A percentile compares a stretch with the other conserved stretches of the same genome.
phyloP scores from a whole-genome alignment of 2,888 invertebrate species.

The Xestia rhomboidea region DNA sequence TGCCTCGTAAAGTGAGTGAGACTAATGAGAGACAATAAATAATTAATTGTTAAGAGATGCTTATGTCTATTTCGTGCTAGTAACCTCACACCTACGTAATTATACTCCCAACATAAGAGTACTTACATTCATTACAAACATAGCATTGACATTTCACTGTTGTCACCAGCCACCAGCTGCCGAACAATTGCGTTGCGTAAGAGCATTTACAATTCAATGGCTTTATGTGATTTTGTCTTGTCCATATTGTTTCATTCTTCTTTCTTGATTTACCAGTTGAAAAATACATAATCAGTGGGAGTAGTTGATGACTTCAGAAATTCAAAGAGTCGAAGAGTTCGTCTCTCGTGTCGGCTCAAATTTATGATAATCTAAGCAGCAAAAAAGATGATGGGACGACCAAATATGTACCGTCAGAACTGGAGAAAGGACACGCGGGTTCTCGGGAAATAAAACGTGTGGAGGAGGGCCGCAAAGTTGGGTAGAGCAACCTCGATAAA shows the following conservation, averaged over 20 bases:
- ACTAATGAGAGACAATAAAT: constrained; percentile 6
- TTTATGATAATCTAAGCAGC: background rate
- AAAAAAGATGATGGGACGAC: background rate
- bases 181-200: constrained; percentile 44
- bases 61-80: background rate
- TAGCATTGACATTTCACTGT: background rate
- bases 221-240: constrained; percentile 6
- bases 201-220: constrained; percentile 30
- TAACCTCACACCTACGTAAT: background rate
- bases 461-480: background rate
- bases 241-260: background rate
- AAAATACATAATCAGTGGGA: background rate
- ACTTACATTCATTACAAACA: background rate
- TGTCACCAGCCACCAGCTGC: background rate
- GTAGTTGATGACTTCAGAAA: background rate
- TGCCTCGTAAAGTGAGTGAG: constrained; percentile 10
- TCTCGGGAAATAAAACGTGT: background rate
- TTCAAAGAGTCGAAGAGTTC: background rate
- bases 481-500: background rate
- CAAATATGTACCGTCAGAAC: background rate
- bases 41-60: background rate
- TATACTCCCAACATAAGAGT: background rate
- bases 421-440: background rate
- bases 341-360: background rate
- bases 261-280: background rate